These are phyloP conservation scores for Lasiurus cinereus DNA, from an alignment of 2,113 vertebrate species.

Conservation along the genomic window DNA sequence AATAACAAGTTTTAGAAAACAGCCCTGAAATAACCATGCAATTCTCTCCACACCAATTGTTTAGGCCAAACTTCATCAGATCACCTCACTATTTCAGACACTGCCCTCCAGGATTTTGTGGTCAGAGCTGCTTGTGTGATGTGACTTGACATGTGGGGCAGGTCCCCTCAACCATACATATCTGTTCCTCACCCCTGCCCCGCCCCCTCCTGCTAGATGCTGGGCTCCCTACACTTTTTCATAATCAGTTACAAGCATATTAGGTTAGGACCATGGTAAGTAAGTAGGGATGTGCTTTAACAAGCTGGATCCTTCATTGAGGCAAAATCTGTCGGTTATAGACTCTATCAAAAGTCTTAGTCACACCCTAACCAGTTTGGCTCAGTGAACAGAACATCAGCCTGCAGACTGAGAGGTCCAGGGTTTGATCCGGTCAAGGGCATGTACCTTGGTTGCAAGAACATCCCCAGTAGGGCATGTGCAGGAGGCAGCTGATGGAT, in stretches of 20 bases:
- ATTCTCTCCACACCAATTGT: not conserved
- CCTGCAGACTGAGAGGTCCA: no score
- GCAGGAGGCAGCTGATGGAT: no score
- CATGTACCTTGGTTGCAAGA: no score
- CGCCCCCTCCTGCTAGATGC: not conserved
- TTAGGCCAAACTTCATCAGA: not conserved
- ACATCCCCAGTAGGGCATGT: no score
- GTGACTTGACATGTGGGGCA: not conserved
- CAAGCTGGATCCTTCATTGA: not conserved
- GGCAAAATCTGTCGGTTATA: constrained; percentile 3
- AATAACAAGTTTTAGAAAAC: constrained; percentile 44
- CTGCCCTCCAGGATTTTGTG: not conserved
- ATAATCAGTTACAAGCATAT: not conserved
- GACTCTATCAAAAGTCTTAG: not conserved
- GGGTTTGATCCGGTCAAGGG: no score
- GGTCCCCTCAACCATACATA: not conserved
- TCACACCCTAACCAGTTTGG: no score
- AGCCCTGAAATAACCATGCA: not conserved
- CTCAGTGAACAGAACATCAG: no score
- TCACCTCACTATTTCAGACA: not conserved
- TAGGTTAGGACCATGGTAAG: not conserved
- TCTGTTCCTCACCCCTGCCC: not conserved
- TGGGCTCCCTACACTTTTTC: not conserved
- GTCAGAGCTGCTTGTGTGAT: not conserved
- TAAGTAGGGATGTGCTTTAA: not conserved